Conservation (phyloP, 2,888 invertebrate species). For the Patella pellucida region DNA sequence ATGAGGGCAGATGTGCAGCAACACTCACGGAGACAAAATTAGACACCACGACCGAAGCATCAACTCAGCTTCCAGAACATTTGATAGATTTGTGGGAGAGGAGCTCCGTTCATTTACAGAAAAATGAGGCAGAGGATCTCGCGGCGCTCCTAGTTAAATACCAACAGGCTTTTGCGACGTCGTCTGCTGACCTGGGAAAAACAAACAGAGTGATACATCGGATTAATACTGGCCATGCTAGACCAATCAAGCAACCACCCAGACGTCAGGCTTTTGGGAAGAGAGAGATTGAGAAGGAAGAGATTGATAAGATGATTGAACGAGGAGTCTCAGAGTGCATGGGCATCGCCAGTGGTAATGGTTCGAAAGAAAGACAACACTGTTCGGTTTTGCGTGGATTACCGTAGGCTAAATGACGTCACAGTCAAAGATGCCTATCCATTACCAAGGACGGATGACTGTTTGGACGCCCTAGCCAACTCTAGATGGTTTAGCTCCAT, state of each 20-base stretch:
- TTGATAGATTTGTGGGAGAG: slow-evolving; percentile 13
- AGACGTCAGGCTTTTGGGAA: slow-evolving; percentile 26
- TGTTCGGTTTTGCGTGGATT: slow-evolving; percentile 32
- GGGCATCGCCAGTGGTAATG: slow-evolving; percentile 32
- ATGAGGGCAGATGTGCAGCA: not conserved
- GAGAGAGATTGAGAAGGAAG: slow-evolving; percentile 25
- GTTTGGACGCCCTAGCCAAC: slow-evolving; percentile 27
- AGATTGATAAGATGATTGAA: slow-evolving; percentile 13
- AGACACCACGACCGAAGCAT: not conserved
- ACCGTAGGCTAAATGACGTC: slow-evolving; percentile 29
- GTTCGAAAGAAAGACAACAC: slow-evolving; percentile 30
- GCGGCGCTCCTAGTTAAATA: slow-evolving; percentile 20
- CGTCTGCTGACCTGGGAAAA: slow-evolving; percentile 25
- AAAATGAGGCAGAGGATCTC: slow-evolving; percentile 7
- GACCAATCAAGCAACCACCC: slow-evolving; percentile 27
- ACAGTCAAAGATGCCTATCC: slow-evolving; percentile 27
- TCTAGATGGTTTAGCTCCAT: slow-evolving; percentile 17
- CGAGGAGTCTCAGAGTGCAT: slow-evolving; percentile 26
- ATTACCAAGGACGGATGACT: slow-evolving; percentile 25
- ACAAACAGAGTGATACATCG: slow-evolving; percentile 22
- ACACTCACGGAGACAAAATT: too few relatives aligned
- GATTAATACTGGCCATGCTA: slow-evolving; percentile 20
- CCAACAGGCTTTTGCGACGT: slow-evolving; percentile 27
- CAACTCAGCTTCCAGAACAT: slow-evolving; percentile 9
- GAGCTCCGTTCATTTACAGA: not conserved